A percentile compares a stretch with the other conserved stretches of the same genome.
Evolutionary conservation across 2,113 vertebrate genomes (phyloP).

Genomic region (Sceloporus undulatus): DNA sequence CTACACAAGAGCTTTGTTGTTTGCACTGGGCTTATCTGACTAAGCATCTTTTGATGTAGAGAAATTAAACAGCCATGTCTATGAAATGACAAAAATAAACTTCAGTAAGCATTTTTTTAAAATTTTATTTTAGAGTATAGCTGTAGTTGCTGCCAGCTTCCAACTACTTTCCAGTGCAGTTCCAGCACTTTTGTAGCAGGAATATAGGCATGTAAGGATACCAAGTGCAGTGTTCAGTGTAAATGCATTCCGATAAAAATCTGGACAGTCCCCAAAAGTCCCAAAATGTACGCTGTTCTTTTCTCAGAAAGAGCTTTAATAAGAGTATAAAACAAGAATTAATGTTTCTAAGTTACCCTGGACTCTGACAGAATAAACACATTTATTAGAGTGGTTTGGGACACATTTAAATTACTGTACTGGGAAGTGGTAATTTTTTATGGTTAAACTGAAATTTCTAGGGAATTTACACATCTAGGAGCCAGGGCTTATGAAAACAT

Average conservation of each 20-base stretch:
- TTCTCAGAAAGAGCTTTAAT: not conserved
- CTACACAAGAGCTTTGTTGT: slow-evolving; percentile 43
- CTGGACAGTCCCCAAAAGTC: not conserved
- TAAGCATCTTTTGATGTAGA: slow-evolving; percentile 35
- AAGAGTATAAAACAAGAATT: not conserved
- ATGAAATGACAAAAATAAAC: slow-evolving; percentile 44
- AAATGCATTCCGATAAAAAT: not conserved
- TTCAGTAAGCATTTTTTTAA: not conserved
- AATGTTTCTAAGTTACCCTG: slow-evolving; percentile 7
- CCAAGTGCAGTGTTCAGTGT: not conserved
- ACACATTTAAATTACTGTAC: not conserved
- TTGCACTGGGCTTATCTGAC: slow-evolving; percentile 44
- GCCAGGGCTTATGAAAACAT: not conserved
- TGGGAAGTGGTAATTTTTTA: not conserved
- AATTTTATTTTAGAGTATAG: slow-evolving; percentile 9
- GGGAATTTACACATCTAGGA: not conserved
- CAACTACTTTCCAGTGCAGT: slow-evolving; percentile 22
- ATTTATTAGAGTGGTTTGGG: not conserved
- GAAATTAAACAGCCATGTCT: slow-evolving; percentile 45
- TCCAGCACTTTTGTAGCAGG: slow-evolving; percentile 8
- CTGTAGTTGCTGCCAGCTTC: not conserved
- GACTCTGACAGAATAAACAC: not conserved
- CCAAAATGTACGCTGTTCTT: not conserved
- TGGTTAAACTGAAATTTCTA: not conserved
- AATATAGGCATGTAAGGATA: not conserved